Percentiles rank a stretch among this genome's conserved stretches.
Conservation (phyloP, 2,113 vertebrate species). For the Numenius arquata region DNA sequence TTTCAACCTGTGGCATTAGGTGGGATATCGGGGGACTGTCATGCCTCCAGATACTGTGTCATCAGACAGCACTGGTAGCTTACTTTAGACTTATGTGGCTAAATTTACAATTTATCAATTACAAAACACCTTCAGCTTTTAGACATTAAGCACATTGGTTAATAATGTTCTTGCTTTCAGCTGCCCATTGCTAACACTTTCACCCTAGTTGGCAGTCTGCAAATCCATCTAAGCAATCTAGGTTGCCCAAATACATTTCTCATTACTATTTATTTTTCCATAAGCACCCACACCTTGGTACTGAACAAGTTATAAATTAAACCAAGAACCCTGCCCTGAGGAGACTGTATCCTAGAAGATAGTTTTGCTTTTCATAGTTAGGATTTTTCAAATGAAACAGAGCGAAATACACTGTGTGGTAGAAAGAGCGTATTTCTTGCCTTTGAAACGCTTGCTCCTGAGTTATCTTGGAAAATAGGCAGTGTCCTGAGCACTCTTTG, state of each 20-base stretch:
- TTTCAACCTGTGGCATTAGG: background rate
- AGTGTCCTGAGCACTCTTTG: background rate
- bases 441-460: background rate
- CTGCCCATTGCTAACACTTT: background rate
- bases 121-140: background rate
- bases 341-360: background rate
- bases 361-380: background rate
- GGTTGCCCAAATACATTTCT: background rate
- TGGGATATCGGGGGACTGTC: background rate
- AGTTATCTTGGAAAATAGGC: background rate
- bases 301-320: slow-evolving; percentile 23
- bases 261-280: slow-evolving; percentile 34
- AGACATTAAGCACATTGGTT: background rate
- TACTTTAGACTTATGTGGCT: background rate
- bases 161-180: background rate
- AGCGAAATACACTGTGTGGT: background rate
- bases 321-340: background rate
- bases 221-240: background rate
- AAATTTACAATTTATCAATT: background rate
- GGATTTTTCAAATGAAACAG: background rate
- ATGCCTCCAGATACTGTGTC: background rate
- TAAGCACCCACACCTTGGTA: background rate
- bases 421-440: background rate
- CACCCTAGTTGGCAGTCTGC: background rate
- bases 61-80: background rate